These are phyloP conservation scores for Eremophila alpestris DNA, from an alignment of 2,797 vertebrate species.

Conservation along the genomic window DNA sequence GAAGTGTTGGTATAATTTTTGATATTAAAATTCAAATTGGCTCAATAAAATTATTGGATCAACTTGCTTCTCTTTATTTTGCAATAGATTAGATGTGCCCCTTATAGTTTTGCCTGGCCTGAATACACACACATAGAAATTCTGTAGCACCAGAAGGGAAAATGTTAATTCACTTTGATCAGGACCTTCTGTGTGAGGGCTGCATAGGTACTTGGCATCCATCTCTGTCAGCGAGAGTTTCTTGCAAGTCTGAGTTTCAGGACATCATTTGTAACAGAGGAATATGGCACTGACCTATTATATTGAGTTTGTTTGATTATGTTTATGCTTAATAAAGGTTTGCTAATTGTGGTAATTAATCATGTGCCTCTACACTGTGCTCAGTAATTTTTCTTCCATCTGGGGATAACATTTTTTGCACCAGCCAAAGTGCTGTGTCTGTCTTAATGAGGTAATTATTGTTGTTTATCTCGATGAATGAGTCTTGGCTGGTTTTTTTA, in stretches of 20 bases:
- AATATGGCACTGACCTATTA: background rate
- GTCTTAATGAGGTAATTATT: background rate
- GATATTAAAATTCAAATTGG: background rate
- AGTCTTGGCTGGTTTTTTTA: background rate
- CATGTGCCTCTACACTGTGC: background rate
- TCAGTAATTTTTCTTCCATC: background rate
- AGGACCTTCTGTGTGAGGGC: fast-evolving
- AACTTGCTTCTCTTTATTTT: background rate
- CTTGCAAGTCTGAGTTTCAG: background rate
- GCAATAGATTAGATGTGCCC: background rate
- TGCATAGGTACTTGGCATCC: fast-evolving
- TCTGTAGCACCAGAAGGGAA: background rate
- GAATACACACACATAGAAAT: background rate
- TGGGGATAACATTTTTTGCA: background rate
- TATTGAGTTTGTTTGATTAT: background rate
- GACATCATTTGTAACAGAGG: background rate
- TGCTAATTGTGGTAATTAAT: background rate
- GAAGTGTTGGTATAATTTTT: background rate
- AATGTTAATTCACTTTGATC: background rate
- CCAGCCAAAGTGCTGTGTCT: background rate
- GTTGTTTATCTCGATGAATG: background rate
- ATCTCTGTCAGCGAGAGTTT: background rate
- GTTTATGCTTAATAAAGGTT: background rate
- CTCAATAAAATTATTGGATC: background rate
- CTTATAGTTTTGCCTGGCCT: background rate